Evolutionary conservation across 1,140 invertebrate genomes (phyloP).

Genomic region (Lysiphlebus fabarum): DNA sequence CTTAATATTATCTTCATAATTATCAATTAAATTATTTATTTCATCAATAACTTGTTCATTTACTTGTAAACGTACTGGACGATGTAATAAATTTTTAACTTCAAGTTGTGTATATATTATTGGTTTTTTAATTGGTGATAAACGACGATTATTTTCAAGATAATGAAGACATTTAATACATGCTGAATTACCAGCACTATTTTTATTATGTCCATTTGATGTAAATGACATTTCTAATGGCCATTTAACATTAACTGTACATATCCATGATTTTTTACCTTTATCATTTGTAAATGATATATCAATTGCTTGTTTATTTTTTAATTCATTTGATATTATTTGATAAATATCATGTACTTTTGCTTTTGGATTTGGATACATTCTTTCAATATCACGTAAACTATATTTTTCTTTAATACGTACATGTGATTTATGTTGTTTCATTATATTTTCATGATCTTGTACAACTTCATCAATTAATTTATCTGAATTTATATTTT

Average conservation of each 20-base stretch:
- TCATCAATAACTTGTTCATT: constrained; percentile 24
- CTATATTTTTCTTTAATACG: constrained; percentile 3
- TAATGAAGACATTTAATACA: constrained; percentile 39
- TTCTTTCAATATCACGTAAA: constrained; percentile 32
- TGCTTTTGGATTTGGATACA: constrained; percentile 25
- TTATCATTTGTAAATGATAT: too few species aligned
- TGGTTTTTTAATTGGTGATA: constrained; percentile 27
- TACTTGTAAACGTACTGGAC: constrained; percentile 27
- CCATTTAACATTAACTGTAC: constrained; percentile 38
- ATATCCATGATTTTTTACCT: constrained; percentile 25
- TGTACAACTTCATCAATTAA: not conserved
- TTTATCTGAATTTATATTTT: not conserved
- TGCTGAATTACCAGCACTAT: constrained; percentile 22
- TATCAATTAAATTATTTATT: constrained; percentile 30
- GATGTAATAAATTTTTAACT: constrained; percentile 2
- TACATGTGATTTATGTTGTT: not conserved
- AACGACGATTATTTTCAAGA: constrained; percentile 31
- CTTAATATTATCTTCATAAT: constrained; percentile 29
- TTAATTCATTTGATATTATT: constrained; percentile 27
- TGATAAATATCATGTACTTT: constrained; percentile 28
- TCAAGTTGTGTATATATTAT: constrained; percentile 27
- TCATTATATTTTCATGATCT: not conserved
- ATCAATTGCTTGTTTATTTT: not conserved
- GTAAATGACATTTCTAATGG: constrained; percentile 36
- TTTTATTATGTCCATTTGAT: constrained; percentile 29